Base-by-base conservation (phyloP, 2,113 vertebrate species). In the Chloropsis hardwickii region DNA sequence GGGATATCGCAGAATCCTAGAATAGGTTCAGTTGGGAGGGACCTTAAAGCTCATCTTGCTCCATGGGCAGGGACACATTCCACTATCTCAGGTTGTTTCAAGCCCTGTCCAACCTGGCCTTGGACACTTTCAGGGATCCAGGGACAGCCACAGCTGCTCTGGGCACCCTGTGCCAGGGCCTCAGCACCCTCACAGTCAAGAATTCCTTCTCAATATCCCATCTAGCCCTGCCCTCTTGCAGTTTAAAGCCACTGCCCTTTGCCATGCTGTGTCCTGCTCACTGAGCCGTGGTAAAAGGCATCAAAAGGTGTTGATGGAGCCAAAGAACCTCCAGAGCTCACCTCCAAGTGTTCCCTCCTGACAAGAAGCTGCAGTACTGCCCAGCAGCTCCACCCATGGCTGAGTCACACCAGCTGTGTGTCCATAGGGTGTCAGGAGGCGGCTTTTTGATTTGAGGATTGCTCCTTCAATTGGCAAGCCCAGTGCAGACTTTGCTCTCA, bases 61-160 rank as follows among this genome's bases (percentile, higher is more conserved):
- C 12, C 40, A n/a, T 10, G 24, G 19, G 24, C 45, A 67, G 20
- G n/a, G 53, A 74, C 45, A 51, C 2, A n/a, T 69, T 19, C n/a
- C 29, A 22, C 12, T 14, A 1, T 2, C 5, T n/a, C 40, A 89
- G 14, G 21, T 0, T 25, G 35, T 1, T 76, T 40, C 35, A 48
- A 56, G 29, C 18, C 10, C 18, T 0, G 0, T 62, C 25, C 35
- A 42, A 0, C 12, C 29, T 17, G 47, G n/a, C 14, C 14, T 42
- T 7, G 47, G 5, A 23, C 12, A 42, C 5, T 40, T 0, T 11
- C 17, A 69, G 20, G 40, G 21, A 82, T 61, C 3, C 45, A 51
- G 53, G 10, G 14, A 14, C 39, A 74, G 19, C 39, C 33, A 29
- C 60, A 88, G 39, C 39, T 74, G 0, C 54, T 82, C 54, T 69